Percentiles rank a stretch among this genome's conserved stretches.
These are phyloP conservation scores for Kuschelorhynchus macadamiae DNA, from an alignment of 2,888 invertebrate species.

Conservation along the genomic window DNA sequence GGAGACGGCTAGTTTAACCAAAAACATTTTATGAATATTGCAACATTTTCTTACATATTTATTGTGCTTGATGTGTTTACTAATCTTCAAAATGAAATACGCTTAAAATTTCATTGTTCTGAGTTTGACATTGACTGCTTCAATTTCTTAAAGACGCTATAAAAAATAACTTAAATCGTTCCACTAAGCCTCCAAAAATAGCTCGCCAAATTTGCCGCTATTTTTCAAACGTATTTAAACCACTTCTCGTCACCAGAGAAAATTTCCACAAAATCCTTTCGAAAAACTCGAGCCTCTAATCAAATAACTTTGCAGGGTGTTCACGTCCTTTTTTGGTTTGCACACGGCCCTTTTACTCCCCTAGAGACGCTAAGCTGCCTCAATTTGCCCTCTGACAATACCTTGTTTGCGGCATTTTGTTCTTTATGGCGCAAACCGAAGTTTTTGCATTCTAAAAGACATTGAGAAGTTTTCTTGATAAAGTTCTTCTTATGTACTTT, in stretches of 20 bases:
- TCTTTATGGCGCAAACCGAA: constrained; percentile 41
- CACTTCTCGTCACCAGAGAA: background rate
- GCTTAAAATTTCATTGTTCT: too few species aligned
- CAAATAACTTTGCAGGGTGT: constrained; percentile 49
- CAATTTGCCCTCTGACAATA: constrained; percentile 52
- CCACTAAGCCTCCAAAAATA: too few species aligned
- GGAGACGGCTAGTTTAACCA: too few species aligned
- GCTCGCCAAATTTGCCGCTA: too few species aligned
- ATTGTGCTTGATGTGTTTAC: too few species aligned
- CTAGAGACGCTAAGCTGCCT: constrained; percentile 48
- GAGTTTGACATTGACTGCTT: too few species aligned
- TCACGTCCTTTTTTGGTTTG: constrained; percentile 46
- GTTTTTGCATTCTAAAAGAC: constrained; percentile 45
- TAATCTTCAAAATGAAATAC: too few species aligned
- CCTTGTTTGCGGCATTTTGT: constrained; percentile 50
- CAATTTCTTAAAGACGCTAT: too few species aligned
- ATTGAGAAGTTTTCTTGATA: constrained; percentile 36
- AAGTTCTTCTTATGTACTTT: constrained; percentile 19
- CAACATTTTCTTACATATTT: too few species aligned
- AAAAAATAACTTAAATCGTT: too few species aligned
- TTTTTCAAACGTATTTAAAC: too few species aligned
- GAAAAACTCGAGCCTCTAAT: constrained; percentile 37
- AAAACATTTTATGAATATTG: too few species aligned
- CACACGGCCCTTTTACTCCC: constrained; percentile 38
- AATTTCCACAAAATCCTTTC: constrained; percentile 20